Conservation (phyloP, 2,888 invertebrate genomes). For the Ophion ellenae region DNA sequence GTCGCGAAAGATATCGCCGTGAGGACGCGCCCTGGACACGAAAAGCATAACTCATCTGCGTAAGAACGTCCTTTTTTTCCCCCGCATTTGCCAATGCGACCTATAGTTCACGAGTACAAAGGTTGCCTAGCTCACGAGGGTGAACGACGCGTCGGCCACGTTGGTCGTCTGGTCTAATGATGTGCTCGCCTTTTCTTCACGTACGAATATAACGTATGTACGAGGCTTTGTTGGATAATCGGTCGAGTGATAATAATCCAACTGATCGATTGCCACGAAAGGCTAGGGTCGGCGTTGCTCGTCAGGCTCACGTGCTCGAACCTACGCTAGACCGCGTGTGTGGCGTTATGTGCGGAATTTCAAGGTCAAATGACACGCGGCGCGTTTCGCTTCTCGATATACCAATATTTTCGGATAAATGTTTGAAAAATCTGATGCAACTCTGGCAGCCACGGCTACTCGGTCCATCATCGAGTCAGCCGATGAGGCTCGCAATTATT, state of each 20-base stretch:
- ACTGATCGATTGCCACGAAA: constrained; percentile 50
- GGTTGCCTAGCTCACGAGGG: constrained; percentile 32
- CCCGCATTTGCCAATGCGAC: constrained; percentile 1
- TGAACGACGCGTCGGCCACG: neutral
- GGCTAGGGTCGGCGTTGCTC: neutral
- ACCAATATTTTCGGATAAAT: neutral
- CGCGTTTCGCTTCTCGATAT: neutral
- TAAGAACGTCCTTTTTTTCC: neutral
- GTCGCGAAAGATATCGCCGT: neutral
- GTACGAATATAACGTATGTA: neutral
- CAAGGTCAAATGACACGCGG: neutral
- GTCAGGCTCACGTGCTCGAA: no score
- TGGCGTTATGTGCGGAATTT: neutral
- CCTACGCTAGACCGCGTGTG: neutral
- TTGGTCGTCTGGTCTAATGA: constrained; percentile 12
- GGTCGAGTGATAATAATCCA: constrained; percentile 53
- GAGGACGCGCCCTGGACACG: constrained; percentile 45
- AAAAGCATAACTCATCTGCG: constrained; percentile 33
- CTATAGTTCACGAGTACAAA: constrained; percentile 3
- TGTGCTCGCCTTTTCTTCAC: constrained; percentile 11
- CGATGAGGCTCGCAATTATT: no score
- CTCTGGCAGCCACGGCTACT: neutral
- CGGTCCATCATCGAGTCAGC: no score
- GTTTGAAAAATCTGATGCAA: neutral
- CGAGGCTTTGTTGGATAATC: constrained; percentile 46